Evolutionary conservation across 2,888 invertebrate genomes (phyloP), one percentile per base, ranked within the genome.

Genomic region (Acleris cristana): DNA sequence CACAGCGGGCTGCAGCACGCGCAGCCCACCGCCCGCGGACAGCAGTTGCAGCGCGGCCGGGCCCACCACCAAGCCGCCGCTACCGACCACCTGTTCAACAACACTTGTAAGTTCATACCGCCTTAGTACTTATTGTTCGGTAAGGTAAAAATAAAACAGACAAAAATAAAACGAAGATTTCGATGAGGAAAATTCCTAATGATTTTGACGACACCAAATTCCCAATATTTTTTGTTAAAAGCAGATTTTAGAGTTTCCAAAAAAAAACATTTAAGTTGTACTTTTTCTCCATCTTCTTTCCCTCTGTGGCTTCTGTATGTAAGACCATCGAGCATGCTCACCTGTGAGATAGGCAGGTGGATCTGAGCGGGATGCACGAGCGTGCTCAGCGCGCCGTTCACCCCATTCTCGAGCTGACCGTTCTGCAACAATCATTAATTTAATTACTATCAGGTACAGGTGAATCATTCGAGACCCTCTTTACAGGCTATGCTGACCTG

Each of bases 51-150:
- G 75, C 62, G 89, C 86, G 51, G 89, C 88, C 2, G 89, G 87
- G 49, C 92, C 91, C 53, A 94, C 93, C 64, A 94, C 93, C 12
- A 94, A 74, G 1, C 94, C 93, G 53, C 92, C 90, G 71, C 89
- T 79, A 54, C 87, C 85, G 49, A 93, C 90, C 76, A 93, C 87
- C 93, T 93, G 79, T 40, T 14, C 0, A 72, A 40, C 19, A 19
- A 23, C 44, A 44, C 21, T 44, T 2, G 6, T 21, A 4, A 23
- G n/a, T 44, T 44, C 7, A 56, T 56, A 21, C 7, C n/a, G 18
- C 8, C 44, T 16, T 56, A 19, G 19, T 48, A 48, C n/a, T 5
- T 44, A 49, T 18, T n/a, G n/a, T 1, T 49, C 19, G 18, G 10
- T 3, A 10, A 34, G 8, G 26, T 30, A 34, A 34, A 34, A 34